Percentiles rank a stretch among this genome's conserved stretches.
phyloP scores from a whole-genome alignment of 2,797 vertebrate species.

The Acanthurus leucopareius region DNA sequence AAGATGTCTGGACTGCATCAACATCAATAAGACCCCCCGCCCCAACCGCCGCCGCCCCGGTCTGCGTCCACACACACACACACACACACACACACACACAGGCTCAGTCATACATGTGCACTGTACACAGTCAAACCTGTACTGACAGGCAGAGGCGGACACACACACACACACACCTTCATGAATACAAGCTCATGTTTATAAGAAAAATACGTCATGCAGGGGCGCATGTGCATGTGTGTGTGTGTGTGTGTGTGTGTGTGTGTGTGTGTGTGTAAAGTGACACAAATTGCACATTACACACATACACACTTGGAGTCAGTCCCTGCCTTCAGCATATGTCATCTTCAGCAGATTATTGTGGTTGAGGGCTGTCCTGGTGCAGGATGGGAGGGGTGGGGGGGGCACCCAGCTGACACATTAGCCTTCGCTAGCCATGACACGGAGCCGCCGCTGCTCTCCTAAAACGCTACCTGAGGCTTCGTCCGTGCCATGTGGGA shows the following conservation, averaged over 20 bases:
- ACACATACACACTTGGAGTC: constrained; percentile 49
- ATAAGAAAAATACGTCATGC: constrained; percentile 17
- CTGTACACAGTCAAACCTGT: constrained; percentile 49
- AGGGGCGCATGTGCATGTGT: not conserved
- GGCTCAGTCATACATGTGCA: constrained; percentile 44
- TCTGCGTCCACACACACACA: constrained; percentile 31
- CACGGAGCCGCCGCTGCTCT: constrained; percentile 71
- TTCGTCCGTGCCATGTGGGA: constrained; percentile 76
- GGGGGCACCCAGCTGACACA: constrained; percentile 77
- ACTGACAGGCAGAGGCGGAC: constrained; percentile 42
- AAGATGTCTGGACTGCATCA: constrained; percentile 82
- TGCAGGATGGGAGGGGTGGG: constrained; percentile 51
- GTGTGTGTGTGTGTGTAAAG: constrained; percentile 27
- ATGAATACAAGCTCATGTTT: constrained; percentile 49
- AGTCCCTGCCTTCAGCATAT: constrained; percentile 79
- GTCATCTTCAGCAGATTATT: constrained; percentile 76
- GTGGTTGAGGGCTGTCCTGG: constrained; percentile 76
- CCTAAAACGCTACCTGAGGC: constrained; percentile 81
- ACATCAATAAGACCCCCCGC: constrained; percentile 67
- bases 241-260: not conserved
- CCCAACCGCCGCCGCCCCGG: constrained; percentile 33
- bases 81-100: constrained; percentile 27
- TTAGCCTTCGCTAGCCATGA: constrained; percentile 68
- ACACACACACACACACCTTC: constrained; percentile 53
- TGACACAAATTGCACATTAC: constrained; percentile 68